Base-by-base conservation (phyloP, 1,140 invertebrate species). In the Platorchestia sp. region DNA sequence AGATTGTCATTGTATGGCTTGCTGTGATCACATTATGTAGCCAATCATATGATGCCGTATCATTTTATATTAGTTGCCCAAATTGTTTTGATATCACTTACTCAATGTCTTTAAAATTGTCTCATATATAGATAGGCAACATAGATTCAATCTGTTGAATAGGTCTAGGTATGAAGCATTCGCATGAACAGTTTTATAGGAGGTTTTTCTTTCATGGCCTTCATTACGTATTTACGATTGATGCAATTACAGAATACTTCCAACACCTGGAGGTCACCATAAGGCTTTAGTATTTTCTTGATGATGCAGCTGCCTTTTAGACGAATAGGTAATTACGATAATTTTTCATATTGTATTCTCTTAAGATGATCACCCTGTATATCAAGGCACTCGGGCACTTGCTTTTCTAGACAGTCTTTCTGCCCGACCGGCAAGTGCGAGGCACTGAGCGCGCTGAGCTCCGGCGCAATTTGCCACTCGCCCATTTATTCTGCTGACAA, bases 401-500 rank as follows among this genome's bases (percentile, higher is more conserved):
- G 59, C 10, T 75, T 75, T 27, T 19, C 59, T 36, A 36, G 59
- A 22, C 59, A 75, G 27, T 36, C 27, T 75, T 75, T 36, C 59
- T 75, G 59, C 47, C 1, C 14, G 14, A 27, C 59, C 27, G 27
- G 59, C 27, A 36, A 36, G 14, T 36, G 59, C 59, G 36, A 27
- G 14, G 10, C 59, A 75, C 7, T 36, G 59, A 19, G 36, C 59
- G 59, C 59, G 1, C 14, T 22, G 36, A 10, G 27, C 59, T 75
- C 27, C 59, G 36, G 59, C 87, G 7, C 87, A 90, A 90, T 42
- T 45, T 90, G 87, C 87, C 42, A 1, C 5, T 43, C 44, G 87
- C 87, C 87, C 87, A 90, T 90, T 90, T 42, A 90, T 90, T 90
- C 44, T 7, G 42, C 87, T 90, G 87, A 90, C 87, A 90, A 90